Percentiles rank a stretch among this genome's conserved stretches.
Evolutionary conservation across 2,797 vertebrate species (phyloP).

Genomic region (Morelia viridis): DNA sequence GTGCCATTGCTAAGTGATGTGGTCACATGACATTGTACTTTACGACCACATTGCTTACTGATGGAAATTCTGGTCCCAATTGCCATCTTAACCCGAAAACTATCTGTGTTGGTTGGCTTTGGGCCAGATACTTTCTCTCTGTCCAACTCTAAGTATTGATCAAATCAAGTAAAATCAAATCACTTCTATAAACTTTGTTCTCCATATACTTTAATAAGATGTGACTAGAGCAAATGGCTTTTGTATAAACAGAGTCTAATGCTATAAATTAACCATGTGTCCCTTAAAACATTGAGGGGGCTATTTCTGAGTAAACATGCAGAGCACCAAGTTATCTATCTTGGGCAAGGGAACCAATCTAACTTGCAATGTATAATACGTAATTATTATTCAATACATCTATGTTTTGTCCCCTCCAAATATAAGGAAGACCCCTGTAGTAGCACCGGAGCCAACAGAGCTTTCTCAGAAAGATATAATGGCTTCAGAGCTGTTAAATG

Average conservation of each 20-base stretch:
- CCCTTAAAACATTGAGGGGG: neutral
- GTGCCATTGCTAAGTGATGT: neutral
- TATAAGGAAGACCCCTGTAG: conserved; percentile 50
- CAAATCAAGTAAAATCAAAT: neutral
- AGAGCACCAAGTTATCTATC: conserved; percentile 69
- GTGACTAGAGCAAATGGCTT: neutral
- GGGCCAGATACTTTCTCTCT: neutral
- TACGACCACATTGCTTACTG: neutral
- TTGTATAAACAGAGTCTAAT: neutral
- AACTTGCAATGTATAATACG: conserved; percentile 60
- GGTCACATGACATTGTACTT: neutral
- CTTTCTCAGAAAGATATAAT: conserved; percentile 41
- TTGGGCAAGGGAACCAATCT: conserved; percentile 73
- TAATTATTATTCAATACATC: neutral
- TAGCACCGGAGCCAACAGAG: conserved; percentile 67
- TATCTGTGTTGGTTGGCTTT: neutral
- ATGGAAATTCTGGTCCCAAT: neutral
- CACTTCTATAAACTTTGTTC: neutral
- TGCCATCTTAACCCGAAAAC: neutral
- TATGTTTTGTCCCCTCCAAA: conserved; percentile 72
- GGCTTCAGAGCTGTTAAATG: neutral
- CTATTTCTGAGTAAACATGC: conserved; percentile 53
- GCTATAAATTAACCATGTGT: neutral
- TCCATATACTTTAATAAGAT: neutral
- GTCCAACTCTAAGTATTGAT: neutral